phyloP scores from a whole-genome alignment of 2,113 vertebrate genomes.

The Capreolus pygargus region DNA sequence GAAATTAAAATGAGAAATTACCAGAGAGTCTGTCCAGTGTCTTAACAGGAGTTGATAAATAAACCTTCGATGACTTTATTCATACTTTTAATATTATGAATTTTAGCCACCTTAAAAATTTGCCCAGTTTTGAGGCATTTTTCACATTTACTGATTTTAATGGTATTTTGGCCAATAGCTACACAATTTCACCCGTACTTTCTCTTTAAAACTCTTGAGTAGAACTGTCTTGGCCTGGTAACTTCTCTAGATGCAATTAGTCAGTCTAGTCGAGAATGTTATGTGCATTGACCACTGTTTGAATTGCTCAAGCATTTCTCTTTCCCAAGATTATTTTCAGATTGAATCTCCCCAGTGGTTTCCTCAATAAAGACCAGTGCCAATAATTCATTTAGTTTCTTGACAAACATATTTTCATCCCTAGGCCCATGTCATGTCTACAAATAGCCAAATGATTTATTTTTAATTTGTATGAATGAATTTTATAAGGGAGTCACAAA shows the following conservation, averaged over 20 bases:
- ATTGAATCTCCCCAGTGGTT: neutral
- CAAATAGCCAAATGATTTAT: neutral
- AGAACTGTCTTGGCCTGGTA: neutral
- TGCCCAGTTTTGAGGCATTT: neutral
- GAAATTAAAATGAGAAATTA: constrained; percentile 35
- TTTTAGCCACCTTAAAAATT: neutral
- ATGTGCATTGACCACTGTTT: neutral
- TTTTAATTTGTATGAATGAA: neutral
- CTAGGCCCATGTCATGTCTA: neutral
- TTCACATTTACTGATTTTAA: neutral
- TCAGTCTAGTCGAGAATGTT: neutral
- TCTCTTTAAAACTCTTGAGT: neutral
- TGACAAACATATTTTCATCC: neutral
- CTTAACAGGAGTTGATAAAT: neutral
- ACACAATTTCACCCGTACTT: neutral
- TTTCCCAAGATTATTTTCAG: constrained; percentile 36
- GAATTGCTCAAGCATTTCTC: neutral
- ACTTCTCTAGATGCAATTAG: neutral
- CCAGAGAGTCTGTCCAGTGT: neutral
- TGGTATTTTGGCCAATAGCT: neutral
- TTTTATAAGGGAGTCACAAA: neutral
- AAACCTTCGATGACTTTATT: neutral
- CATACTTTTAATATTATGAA: neutral
- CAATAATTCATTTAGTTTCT: constrained; percentile 14
- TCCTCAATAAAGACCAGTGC: neutral